phyloP scores from a whole-genome alignment of 1,140 invertebrate genomes.

The Gerris buenoi region DNA sequence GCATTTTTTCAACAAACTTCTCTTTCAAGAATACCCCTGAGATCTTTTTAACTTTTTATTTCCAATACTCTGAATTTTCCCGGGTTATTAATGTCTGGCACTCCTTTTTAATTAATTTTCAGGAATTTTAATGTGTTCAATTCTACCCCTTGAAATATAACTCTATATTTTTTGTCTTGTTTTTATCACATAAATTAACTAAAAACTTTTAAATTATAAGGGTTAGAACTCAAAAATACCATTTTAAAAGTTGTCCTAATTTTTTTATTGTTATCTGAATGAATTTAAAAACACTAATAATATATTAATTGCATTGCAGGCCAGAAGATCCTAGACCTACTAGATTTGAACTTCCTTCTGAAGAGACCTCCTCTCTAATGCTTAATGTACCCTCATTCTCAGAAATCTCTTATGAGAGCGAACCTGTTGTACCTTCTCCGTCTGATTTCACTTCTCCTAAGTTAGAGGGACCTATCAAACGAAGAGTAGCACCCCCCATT shows the following conservation, averaged over 20 bases:
- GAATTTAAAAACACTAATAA: background rate
- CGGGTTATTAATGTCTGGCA: no score
- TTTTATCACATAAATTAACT: background rate
- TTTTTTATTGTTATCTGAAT: background rate
- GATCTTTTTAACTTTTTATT: no score
- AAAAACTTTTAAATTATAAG: background rate
- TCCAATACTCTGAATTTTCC: no score
- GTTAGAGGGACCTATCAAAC: background rate
- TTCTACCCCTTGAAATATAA: no score
- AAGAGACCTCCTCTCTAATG: slow-evolving; percentile 4
- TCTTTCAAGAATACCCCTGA: no score
- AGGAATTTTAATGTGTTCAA: no score
- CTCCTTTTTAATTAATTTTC: no score
- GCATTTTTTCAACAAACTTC: no score
- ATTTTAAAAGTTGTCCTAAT: background rate
- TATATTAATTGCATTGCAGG: background rate
- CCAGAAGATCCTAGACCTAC: slow-evolving; percentile 15
- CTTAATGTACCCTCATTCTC: slow-evolving; percentile 13
- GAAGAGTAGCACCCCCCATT: slow-evolving; percentile 2
- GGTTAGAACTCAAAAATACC: background rate
- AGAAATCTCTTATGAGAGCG: slow-evolving; percentile 11
- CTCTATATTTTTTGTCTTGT: background rate
- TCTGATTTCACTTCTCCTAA: background rate
- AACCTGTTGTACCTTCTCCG: background rate
- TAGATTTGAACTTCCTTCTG: slow-evolving; percentile 14